Evolutionary conservation across 2,888 invertebrate genomes (phyloP), one percentile per base, ranked within the genome.

Genomic region (Cordilura impudica): DNA sequence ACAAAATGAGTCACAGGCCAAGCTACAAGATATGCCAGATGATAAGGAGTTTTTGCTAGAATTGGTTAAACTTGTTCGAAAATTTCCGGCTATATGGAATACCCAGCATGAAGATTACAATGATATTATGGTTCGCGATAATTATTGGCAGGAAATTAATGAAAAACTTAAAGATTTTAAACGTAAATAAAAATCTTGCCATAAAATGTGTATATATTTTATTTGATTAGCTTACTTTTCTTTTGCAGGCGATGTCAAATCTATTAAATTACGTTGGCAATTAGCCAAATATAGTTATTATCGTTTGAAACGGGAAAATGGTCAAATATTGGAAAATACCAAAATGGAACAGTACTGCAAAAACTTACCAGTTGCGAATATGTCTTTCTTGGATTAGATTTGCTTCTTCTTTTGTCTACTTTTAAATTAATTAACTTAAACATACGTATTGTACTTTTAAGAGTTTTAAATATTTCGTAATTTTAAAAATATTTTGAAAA

Each of bases 261-360:
- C 82, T 14, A 84, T 87, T 16, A 89, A 89, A 60, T 47, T 83
- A 7, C 88, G 88, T 23, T 88, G 88, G 88, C 87, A 87, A 67
- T 81, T 87, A 82, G 85, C 89, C 4, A 85, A 85, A 76, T 88
- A 84, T 16, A 86, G 86, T n/a, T 88, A 86, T 60, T 83, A 85
- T 51, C 87, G 88, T 56, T 84, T 84, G 5, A 74, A 83, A 29
- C 85, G 86, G 2, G 88, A 88, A 45, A 83, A 83, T 1, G 82
- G 83, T n/a, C 84, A 84, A 4, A 79, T 81, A 6, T 67, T 83
- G 8, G 84, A 84, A 71, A 84, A 84, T 10, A 81, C 72, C 5
- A 83, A 83, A 16, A 83, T 87, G 51, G 83, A 83, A 56, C 87
- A 84, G 73, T 77, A 86, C 67, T 86, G 84, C 56, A 81, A 71